phyloP scores from a whole-genome alignment of 2,888 invertebrate species.

The Ectropis crepuscularia region DNA sequence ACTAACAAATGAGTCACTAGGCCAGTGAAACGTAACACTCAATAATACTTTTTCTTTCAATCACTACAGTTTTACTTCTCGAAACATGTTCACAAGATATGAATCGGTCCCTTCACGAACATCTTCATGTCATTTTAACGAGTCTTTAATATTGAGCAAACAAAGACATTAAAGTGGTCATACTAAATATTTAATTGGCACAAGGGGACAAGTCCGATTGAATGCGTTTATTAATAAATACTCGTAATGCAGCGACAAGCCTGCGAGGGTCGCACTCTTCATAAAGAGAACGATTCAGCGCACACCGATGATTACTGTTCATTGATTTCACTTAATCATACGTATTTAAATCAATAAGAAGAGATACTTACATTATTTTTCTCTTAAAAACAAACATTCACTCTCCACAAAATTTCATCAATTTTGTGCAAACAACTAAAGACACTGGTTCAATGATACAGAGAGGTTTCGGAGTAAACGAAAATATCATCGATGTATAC shows the following conservation, averaged over 20 bases:
- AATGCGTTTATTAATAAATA: constrained; percentile 71
- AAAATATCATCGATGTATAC: too few relatives aligned
- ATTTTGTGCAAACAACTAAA: too few relatives aligned
- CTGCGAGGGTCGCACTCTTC: constrained; percentile 70
- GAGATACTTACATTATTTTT: not conserved
- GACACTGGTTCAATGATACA: too few relatives aligned
- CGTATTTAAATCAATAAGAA: not conserved
- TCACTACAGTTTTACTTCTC: too few relatives aligned
- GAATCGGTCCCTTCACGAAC: constrained; percentile 5
- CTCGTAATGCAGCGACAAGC: constrained; percentile 49
- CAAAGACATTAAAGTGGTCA: constrained; percentile 39
- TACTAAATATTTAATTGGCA: constrained; percentile 69
- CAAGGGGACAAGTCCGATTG: constrained; percentile 67
- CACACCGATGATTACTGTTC: constrained; percentile 43
- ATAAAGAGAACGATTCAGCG: constrained; percentile 68
- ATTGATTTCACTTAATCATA: constrained; percentile 20
- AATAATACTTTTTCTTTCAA: too few relatives aligned
- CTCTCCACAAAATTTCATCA: too few relatives aligned
- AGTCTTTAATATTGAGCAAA: constrained; percentile 40
- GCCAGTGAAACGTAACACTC: too few relatives aligned
- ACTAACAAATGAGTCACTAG: too few relatives aligned
- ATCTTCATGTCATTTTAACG: constrained; percentile 30
- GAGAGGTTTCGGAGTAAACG: too few relatives aligned
- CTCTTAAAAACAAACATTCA: too few relatives aligned
- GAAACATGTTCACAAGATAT: not conserved